Evolutionary conservation across 2,888 invertebrate genomes (phyloP), one percentile per base, ranked within the genome.

Genomic region (Hetaerina titia): DNA sequence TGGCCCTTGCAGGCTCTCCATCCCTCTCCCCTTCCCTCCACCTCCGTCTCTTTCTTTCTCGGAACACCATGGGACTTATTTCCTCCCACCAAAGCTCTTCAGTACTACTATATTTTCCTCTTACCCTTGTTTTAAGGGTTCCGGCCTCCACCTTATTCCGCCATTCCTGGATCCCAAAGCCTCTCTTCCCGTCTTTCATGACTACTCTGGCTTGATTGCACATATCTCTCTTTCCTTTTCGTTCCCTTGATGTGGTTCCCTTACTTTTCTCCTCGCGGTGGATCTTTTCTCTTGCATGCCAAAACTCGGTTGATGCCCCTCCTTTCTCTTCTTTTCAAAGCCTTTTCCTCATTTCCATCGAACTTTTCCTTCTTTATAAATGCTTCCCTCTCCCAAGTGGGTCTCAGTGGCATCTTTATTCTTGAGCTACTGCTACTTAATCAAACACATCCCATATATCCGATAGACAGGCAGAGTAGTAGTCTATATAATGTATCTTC

Each of bases 91-190:
- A 25, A 81, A 31, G 81, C 25, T 31, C 31, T 81, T 11, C 81
- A 11, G 11, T 13, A 25, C 31, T 13, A 25, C 31, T 31, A 13
- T 81, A 31, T 81, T 81, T 81, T 31, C 31, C 81, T 13, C 81
- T 81, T 31, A 31, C 81, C 13, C 81, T 31, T 81, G 81, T 81
- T 81, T 81, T 81, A 81, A 81, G 81, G 81, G 81, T 81, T 81
- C 31, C 11, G 31, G 81, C 13, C 81, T 69, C 69, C 22, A 9
- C 69, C 69, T 81, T 81, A 81, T 81, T 81, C 81, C 81, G 9
- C 8, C 31, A 81, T 81, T 31, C 81, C 81, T 81, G 9, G 31
- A 31, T 81, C 81, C 81, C 17, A 17, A 60, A 60, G 17, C 31
- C 11, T 31, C 31, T 25, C 11, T 81, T 81, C 31, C n/a, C 31